A percentile compares a stretch with the other conserved stretches of the same genome.
These are phyloP conservation scores for Tiliacea aurago DNA, from an alignment of 2,888 invertebrate species.

Conservation along the genomic window DNA sequence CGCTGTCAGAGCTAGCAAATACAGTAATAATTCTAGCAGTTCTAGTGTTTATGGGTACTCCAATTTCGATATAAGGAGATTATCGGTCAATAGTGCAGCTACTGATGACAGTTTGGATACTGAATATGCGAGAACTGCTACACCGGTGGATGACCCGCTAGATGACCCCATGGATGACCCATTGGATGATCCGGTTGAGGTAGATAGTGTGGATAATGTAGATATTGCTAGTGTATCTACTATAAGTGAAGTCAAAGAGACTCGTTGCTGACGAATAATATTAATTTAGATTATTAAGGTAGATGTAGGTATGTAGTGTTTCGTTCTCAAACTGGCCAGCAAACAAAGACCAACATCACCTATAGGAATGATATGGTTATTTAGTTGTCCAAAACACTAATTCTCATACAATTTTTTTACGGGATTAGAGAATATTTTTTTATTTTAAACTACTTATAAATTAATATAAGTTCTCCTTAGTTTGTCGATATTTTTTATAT, in stretches of 20 bases:
- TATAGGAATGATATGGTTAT: background rate
- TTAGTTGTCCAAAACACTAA: slow-evolving; percentile 7
- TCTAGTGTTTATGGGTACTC: slow-evolving; percentile 61
- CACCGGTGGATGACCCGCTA: slow-evolving; percentile 63
- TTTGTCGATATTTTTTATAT: background rate
- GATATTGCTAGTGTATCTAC: slow-evolving; percentile 68
- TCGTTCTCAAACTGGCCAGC: slow-evolving; percentile 12
- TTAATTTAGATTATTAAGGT: slow-evolving; percentile 17
- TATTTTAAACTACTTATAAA: no score
- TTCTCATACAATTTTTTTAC: slow-evolving; percentile 24
- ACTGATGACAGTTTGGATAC: slow-evolving; percentile 54
- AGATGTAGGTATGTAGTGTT: background rate
- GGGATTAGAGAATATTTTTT: slow-evolving; percentile 11
- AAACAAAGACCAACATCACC: background rate
- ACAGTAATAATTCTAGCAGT: slow-evolving; percentile 65
- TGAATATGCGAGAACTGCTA: slow-evolving; percentile 56
- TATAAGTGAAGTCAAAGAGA: slow-evolving; percentile 74
- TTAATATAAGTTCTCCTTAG: slow-evolving; percentile 6
- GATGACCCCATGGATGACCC: background rate
- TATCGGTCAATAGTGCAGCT: slow-evolving; percentile 67
- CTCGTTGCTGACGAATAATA: slow-evolving; percentile 75
- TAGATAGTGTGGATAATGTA: slow-evolving; percentile 58
- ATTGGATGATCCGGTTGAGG: slow-evolving; percentile 1
- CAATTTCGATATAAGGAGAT: slow-evolving; percentile 68
- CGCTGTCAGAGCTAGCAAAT: slow-evolving; percentile 70